phyloP scores from a whole-genome alignment of 2,888 invertebrate species.

The Chrysotoxum bicinctum region DNA sequence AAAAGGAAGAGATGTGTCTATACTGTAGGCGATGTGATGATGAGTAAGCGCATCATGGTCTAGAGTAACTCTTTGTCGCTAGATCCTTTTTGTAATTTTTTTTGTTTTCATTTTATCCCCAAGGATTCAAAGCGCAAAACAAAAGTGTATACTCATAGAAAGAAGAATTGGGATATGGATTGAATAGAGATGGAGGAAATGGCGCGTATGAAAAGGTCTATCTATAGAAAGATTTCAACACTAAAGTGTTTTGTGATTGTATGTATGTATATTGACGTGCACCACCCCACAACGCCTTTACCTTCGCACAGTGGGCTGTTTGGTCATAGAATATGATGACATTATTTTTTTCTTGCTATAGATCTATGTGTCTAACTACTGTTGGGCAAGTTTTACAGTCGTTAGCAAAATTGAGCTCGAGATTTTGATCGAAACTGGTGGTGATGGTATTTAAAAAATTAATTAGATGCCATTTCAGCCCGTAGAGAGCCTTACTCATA shows the following conservation, averaged over 20 bases:
- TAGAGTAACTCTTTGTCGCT: constrained; percentile 26
- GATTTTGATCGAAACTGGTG: too few relatives aligned
- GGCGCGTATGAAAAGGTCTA: constrained; percentile 12
- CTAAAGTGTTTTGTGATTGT: neutral
- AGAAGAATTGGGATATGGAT: constrained; percentile 21
- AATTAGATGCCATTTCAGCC: too few relatives aligned
- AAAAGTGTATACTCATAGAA: constrained; percentile 8
- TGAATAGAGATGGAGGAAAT: constrained; percentile 13
- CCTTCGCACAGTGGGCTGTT: neutral
- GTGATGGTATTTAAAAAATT: too few relatives aligned
- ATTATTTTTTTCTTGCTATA: neutral
- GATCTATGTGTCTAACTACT: too few relatives aligned
- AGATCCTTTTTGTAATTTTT: constrained; percentile 10
- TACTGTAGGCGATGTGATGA: constrained; percentile 13
- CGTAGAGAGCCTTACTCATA: too few relatives aligned
- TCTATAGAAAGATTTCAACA: constrained; percentile 15
- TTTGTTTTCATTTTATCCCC: neutral
- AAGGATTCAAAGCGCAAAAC: neutral
- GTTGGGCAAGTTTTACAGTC: too few relatives aligned
- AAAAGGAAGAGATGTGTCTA: constrained; percentile 7
- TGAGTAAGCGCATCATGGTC: constrained; percentile 46
- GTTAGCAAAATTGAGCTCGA: neutral
- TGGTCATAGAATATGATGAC: neutral
- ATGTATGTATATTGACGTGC: neutral
- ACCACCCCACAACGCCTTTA: neutral